These are phyloP conservation scores for Bicyclus anynana DNA, from an alignment of 1,140 invertebrate species.

Conservation along the genomic window DNA sequence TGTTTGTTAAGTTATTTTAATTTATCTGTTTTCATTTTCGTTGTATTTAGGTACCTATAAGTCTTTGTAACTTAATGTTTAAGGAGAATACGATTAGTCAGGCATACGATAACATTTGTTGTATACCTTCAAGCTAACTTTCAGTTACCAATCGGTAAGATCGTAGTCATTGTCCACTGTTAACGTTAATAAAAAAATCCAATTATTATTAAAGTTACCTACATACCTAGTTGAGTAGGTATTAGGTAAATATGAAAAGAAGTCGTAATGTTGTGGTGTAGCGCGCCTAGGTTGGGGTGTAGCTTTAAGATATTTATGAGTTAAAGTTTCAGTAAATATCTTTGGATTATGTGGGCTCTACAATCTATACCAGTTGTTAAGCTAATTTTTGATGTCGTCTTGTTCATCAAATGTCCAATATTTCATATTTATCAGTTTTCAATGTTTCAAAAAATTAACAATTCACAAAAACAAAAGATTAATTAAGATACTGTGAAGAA, in stretches of 20 bases:
- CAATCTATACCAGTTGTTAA: background rate
- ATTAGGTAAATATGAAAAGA: background rate
- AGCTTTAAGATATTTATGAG: background rate
- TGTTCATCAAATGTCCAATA: too few species aligned
- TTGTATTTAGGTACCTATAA: too few species aligned
- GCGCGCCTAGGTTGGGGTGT: background rate
- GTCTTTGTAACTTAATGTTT: background rate
- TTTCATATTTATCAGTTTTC: too few species aligned
- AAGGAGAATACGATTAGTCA: background rate
- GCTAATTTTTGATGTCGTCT: conserved; percentile 9
- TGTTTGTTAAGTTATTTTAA: conserved; percentile 34
- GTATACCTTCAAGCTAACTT: too few species aligned
- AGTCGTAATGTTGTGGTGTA: background rate
- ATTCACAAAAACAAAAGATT: background rate
- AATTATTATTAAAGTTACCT: background rate
- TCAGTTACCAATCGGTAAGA: too few species aligned
- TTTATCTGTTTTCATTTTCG: conserved; percentile 20
- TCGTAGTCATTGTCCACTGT: too few species aligned
- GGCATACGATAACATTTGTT: too few species aligned
- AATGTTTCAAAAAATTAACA: too few species aligned
- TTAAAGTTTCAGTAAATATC: background rate
- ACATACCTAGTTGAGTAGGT: too few species aligned
- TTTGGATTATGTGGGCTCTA: background rate
- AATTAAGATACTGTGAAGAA: too few species aligned
- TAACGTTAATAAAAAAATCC: too few species aligned